Base-by-base conservation (phyloP, 2,113 vertebrate genomes). In the Hemibates koningsi region DNA sequence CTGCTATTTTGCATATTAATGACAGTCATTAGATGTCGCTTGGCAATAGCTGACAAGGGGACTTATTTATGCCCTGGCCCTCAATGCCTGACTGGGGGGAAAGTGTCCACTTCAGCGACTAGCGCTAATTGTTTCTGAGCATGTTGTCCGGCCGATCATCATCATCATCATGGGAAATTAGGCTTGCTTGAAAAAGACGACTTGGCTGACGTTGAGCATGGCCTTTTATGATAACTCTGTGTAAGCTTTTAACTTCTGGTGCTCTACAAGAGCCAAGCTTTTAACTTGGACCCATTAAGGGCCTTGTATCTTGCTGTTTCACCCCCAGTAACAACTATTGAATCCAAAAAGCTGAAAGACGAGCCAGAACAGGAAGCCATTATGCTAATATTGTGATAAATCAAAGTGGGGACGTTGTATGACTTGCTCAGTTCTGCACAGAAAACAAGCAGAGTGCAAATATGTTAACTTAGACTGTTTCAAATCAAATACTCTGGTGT, bases 1-100 rank as follows among this genome's bases (percentile, higher is more conserved):
- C 86, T 92, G 93, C 96, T 96, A 95, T 95, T 97, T 96, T 96
- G 97, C 97, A 97, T 97, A 96, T 97, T 97, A 97, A 97, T 97
- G 96, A 97, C 95, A 96, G 94, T 97, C 96, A 96, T 97, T 97
- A 96, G 95, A 94, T 95, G 96, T 95, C 95, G 93, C 95, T 95
- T 95, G 93, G 94, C 94, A 93, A 90, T 91, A 90, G 95, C 94
- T 97, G 96, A 96, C 96, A 96, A 96, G 96, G 95, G 95, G 96
- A 96, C 95, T 95, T 96, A 96, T 95, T 96, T 95, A 96, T 96
- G 95, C 89, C 91, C 91, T 93, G 93, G 96, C 95, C 96, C 92
- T 93, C 91, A 89, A 91, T 92, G 95, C 93, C 93, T 96, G 94
- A 95, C 95, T 95, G 91, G 93, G 94, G 94, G 93, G 94, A 95